Conservation (phyloP, 1,140 invertebrate species). For the Lasaia peninsularis region DNA sequence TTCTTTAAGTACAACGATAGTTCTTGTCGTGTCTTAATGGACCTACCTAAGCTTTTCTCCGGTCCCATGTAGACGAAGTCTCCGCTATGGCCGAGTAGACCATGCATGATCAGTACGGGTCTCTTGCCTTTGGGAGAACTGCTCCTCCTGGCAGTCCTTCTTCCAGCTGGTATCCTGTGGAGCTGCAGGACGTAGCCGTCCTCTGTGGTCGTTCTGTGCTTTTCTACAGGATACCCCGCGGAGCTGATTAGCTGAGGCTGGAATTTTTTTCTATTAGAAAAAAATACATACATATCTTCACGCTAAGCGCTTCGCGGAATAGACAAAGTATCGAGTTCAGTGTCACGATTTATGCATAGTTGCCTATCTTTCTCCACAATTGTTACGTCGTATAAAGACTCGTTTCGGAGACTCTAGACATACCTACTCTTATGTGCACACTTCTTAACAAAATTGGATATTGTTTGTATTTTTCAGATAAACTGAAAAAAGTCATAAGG, state of each 20-base stretch:
- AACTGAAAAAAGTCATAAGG: too few species aligned
- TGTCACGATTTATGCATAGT: too few species aligned
- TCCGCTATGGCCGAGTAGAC: conserved; percentile 82
- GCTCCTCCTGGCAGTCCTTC: conserved; percentile 43
- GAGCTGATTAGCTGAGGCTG: conserved; percentile 68
- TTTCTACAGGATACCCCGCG: conserved; percentile 81
- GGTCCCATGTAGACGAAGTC: conserved; percentile 85
- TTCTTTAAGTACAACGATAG: too few species aligned
- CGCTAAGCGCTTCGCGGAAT: too few species aligned
- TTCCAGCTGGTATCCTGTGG: conserved; percentile 80
- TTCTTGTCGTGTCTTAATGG: too few species aligned
- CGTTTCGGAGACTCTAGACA: too few species aligned
- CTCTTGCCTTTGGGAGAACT: conserved; percentile 62
- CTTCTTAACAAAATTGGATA: too few species aligned
- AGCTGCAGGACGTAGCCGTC: conserved; percentile 86
- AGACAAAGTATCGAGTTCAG: too few species aligned
- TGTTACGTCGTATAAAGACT: too few species aligned
- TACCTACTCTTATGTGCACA: too few species aligned
- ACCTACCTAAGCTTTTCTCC: conserved; percentile 79
- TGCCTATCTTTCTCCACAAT: too few species aligned
- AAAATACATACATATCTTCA: not conserved
- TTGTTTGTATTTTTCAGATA: too few species aligned
- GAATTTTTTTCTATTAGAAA: conserved; percentile 8
- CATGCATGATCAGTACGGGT: conserved; percentile 84
- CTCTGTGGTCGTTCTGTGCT: conserved; percentile 81